These are phyloP conservation scores for Andrena cerasifolii DNA, from an alignment of 1,140 invertebrate species.

Conservation along the genomic window DNA sequence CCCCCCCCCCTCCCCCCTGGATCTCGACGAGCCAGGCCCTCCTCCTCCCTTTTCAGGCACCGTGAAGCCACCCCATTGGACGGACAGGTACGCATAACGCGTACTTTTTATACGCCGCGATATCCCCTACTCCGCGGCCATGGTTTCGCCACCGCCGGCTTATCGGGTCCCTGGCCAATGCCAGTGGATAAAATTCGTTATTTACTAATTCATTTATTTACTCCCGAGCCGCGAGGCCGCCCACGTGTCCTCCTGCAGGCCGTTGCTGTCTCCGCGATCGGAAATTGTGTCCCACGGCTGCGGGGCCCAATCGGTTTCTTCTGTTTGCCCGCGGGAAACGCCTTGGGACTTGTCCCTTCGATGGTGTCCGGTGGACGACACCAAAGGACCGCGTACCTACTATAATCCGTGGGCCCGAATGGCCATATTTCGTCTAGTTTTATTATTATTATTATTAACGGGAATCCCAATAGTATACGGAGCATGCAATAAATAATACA, in stretches of 20 bases:
- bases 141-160: constrained; percentile 1
- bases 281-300: constrained; percentile 2
- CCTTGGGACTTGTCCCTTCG: too few species aligned
- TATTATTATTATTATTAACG: too few species aligned
- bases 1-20: not conserved
- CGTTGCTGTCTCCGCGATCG: constrained; percentile 30
- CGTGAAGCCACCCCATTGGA: constrained; percentile 49
- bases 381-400: too few species aligned
- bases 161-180: constrained; percentile 59
- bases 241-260: constrained; percentile 16
- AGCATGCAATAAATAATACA: too few species aligned
- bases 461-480: too few species aligned
- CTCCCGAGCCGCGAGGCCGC: constrained; percentile 32
- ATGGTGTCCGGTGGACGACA: too few species aligned
- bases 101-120: constrained; percentile 58
- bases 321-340: too few species aligned
- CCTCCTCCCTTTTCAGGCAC: not conserved
- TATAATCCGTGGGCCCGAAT: too few species aligned
- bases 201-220: constrained; percentile 66
- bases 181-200: constrained; percentile 58
- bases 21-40: constrained; percentile 8
- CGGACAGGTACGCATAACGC: constrained; percentile 64
- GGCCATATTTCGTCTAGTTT: too few species aligned
- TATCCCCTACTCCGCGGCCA: constrained; percentile 10
- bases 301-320: not conserved